Base-by-base conservation (phyloP, 2,888 invertebrate species). In the Globia sparganii region DNA sequence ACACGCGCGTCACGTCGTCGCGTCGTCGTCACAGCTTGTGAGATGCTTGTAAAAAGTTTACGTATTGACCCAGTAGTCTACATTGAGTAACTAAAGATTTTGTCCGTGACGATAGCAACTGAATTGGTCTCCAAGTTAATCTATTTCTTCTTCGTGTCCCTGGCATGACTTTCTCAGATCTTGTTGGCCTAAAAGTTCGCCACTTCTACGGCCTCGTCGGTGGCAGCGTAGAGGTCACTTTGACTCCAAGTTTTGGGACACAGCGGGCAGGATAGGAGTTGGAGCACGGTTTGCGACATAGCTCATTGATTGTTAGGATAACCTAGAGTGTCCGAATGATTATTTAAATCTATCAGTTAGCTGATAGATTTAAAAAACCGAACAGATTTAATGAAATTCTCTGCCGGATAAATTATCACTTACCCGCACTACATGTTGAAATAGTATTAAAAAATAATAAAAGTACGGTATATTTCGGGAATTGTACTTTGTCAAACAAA, bases 1-100 rank as follows among this genome's bases (percentile, higher is more conserved):
- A n/a, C n/a, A n/a, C n/a, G n/a, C n/a, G n/a, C 4, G 9, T 31
- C 43, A 46, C 80, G 37, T 46, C 28, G 72, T 28, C 69, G 15
- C 28, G n/a, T n/a, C n/a, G n/a, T n/a, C n/a, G 34, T 15, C 34
- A 31, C 6, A 31, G 25, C 34, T 43, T 43, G 56, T 62, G 53
- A 71, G 59, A 71, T 46, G 28, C 43, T 56, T 11, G 31, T 80
- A 80, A 80, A 70, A 77, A 79, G 28, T 71, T 37, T 15, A 28
- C 28, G 46, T 18, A 18, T 37, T 78, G 64, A 78, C 77, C 77
- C 13, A 65, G 21, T 80, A 34, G 1, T 40, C 73, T 49, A 78
- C 31, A 80, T 78, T 64, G 0, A n/a, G 31, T 25, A 56, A 49
- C 37, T 11, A 53, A 79, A 64, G 15, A 40, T 64, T 64, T 64